Evolutionary conservation across 2,113 vertebrate species (phyloP).

Genomic region (Myotis yumanensis): DNA sequence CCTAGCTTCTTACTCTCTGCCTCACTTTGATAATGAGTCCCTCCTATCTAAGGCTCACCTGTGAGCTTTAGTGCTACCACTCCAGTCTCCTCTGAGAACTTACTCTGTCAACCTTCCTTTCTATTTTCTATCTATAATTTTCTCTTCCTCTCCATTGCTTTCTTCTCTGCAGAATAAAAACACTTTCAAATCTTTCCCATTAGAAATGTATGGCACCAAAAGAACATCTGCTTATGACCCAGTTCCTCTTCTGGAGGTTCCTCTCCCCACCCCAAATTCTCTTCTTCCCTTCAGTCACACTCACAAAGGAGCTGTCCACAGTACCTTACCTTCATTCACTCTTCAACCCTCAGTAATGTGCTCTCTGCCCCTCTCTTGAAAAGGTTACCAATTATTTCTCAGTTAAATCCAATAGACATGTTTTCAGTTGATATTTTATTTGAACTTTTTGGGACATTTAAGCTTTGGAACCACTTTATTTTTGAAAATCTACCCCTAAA

Average conservation of each 20-base stretch:
- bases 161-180: background rate
- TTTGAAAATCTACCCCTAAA: background rate
- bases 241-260: background rate
- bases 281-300: background rate
- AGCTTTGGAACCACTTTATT: conserved; percentile 21
- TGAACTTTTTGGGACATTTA: conserved; percentile 30
- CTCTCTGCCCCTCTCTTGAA: background rate
- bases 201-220: background rate
- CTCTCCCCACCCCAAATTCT: no score
- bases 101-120: background rate
- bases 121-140: background rate
- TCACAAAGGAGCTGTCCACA: background rate
- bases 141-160: background rate
- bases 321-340: background rate
- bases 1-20: no score
- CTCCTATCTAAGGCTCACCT: background rate
- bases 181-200: background rate
- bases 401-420: background rate
- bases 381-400: conserved; percentile 1
- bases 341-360: background rate
- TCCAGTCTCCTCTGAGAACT: background rate
- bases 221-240: background rate
- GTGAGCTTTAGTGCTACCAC: background rate
- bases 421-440: conserved; percentile 37
- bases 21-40: background rate